phyloP scores from a whole-genome alignment of 2,888 invertebrate species.

The Callyntrura sp. region DNA sequence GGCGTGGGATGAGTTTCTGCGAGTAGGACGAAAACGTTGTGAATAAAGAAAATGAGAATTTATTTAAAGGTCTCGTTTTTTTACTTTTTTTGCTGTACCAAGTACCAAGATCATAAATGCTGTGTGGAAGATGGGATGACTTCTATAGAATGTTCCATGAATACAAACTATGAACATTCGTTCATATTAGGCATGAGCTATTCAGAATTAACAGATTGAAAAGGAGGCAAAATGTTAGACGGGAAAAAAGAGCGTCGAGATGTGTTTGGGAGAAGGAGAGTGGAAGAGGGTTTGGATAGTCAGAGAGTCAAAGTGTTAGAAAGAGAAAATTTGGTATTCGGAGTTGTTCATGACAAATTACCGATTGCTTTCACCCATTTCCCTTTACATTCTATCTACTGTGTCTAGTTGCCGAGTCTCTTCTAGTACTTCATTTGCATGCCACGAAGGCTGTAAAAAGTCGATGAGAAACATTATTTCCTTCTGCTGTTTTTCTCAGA shows the following conservation, averaged over 20 bases:
- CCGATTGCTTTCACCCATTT: conserved; percentile 77
- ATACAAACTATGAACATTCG: conserved; percentile 35
- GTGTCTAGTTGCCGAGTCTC: conserved; percentile 21
- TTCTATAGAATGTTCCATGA: conserved; percentile 22
- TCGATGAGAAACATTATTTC: conserved; percentile 76
- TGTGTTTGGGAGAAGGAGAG: conserved; percentile 47
- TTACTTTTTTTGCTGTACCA: neutral
- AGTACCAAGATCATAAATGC: neutral
- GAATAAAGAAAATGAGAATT: conserved; percentile 13
- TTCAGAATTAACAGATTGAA: conserved; percentile 67
- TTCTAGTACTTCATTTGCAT: conserved; percentile 72
- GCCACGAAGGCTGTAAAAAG: conserved; percentile 70
- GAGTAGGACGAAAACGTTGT: neutral
- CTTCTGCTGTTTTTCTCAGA: conserved; percentile 73
- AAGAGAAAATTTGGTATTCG: conserved; percentile 75
- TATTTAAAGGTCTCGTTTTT: conserved; percentile 9
- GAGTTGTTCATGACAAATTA: conserved; percentile 77
- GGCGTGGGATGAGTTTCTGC: neutral
- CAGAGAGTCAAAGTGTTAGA: conserved; percentile 62
- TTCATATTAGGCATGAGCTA: conserved; percentile 37
- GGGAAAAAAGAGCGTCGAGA: conserved; percentile 45
- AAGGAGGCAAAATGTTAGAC: conserved; percentile 1
- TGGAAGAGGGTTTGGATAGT: conserved; percentile 48
- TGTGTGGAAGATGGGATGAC: neutral
- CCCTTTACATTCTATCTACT: conserved; percentile 50